Percentiles rank a stretch among this genome's conserved stretches.
These are phyloP conservation scores for Troides oblongomaculatus DNA, from an alignment of 2,888 invertebrate species.

Conservation along the genomic window DNA sequence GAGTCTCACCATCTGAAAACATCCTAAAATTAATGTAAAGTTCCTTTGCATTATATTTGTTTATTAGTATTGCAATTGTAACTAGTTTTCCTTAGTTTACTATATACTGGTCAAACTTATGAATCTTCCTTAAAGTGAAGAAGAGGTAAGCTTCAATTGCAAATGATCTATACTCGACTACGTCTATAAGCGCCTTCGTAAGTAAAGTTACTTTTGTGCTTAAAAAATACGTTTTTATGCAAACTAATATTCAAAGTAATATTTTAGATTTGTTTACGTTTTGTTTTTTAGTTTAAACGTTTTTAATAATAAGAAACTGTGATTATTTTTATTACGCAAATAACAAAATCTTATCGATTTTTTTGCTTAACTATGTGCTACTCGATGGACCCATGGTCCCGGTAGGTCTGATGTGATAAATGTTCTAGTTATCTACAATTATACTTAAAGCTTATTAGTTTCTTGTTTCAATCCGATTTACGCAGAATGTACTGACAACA, in stretches of 20 bases:
- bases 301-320: neutral
- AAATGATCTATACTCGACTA: no score
- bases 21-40: constrained; percentile 43
- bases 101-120: neutral
- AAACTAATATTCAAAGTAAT: neutral
- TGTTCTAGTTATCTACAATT: no score
- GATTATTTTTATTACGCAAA: no score
- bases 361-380: no score
- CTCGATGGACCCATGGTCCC: no score
- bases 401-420: no score
- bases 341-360: no score
- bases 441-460: no score
- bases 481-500: no score
- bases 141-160: neutral
- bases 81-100: neutral
- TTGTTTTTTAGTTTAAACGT: neutral
- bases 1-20: constrained; percentile 76
- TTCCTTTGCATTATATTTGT: neutral
- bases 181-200: no score
- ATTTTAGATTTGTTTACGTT: neutral
- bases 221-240: neutral
- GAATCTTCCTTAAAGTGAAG: neutral
- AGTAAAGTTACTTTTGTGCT: no score
- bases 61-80: neutral
- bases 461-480: no score